Base-by-base conservation (phyloP, 2,888 invertebrate species). In the Eremobia ochroleuca region DNA sequence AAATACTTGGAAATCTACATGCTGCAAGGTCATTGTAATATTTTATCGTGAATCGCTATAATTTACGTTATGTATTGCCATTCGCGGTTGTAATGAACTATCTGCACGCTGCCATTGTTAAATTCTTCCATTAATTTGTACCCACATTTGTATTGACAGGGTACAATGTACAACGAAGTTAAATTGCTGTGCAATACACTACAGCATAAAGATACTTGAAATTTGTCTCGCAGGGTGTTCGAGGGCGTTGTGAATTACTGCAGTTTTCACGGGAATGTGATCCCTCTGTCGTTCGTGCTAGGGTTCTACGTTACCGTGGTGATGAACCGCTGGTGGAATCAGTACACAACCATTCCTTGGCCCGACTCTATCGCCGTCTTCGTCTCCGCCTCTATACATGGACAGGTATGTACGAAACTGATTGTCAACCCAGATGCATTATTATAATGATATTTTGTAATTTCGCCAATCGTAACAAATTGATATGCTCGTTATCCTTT, bases 241-340 rank as follows among this genome's bases (percentile, higher is more conserved):
- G 99, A 99, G 94, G 97, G 97, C 82, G 97, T 99, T 73, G 98
- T 98, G 6, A 97, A 97, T 85, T 99, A 99, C 95, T 99, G 99
- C 96, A 98, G 98, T 91, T 98, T 98, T 87, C 99, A 98, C 95
- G 98, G 98, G 88, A 98, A 98, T 95, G 97, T 99, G 88, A 99
- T 99, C 90, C 99, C 99, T 25, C 94, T 99, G 85, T 99, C 99
- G 9, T 99, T 99, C 94, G 99, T 99, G 79, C 97, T 99, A 88
- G 99, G 99, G 88, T 99, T 99, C 97, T 99, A 99, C 96, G 99
- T 99, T 73, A 98, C 98, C 13, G 98, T 99, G 87, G 99, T 99
- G 70, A 99, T 99, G 98, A 98, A 98, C 77, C 97, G 99, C 90
- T 99, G 99, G 99, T 99, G 99, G 98, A 98, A 97, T 92, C 98